Evolutionary conservation across 2,113 vertebrate genomes (phyloP).

Genomic region (Vulpes lagopus): DNA sequence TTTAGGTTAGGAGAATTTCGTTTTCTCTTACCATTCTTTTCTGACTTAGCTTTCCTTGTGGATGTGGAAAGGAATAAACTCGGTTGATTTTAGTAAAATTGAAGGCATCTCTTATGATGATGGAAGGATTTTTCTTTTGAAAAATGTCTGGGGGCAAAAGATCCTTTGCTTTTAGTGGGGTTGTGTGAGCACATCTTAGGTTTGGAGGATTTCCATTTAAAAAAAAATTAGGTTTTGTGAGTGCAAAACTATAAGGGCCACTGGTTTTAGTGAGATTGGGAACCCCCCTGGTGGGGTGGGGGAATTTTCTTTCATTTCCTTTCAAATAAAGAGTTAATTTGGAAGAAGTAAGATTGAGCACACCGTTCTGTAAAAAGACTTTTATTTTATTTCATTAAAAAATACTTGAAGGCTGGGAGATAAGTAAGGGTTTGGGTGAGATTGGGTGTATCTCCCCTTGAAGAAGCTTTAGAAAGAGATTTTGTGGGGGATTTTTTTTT

Average conservation of each 20-base stretch:
- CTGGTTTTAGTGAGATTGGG: not conserved
- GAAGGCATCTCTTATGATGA: not conserved
- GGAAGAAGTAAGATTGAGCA: not conserved
- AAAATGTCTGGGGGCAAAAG: not conserved
- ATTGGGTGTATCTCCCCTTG: not conserved
- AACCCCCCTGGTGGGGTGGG: not conserved
- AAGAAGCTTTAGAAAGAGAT: not conserved
- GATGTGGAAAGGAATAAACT: conserved; percentile 8
- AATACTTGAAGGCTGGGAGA: conserved; percentile 7
- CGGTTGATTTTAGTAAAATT: conserved; percentile 16
- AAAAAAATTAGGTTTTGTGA: conserved; percentile 40
- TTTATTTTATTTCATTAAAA: not conserved
- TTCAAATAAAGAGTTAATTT: conserved; percentile 31
- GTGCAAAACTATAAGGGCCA: not conserved
- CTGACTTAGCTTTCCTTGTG: not conserved
- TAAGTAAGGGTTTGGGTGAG: conserved; percentile 19
- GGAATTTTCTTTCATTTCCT: not conserved
- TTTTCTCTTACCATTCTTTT: not conserved
- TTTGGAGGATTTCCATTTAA: conserved; percentile 28
- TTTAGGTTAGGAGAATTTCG: conserved; percentile 38
- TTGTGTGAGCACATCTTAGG: not conserved
- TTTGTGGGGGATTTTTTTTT: not conserved
- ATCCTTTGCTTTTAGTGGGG: not conserved
- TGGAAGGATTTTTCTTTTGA: not conserved
- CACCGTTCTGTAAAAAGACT: not conserved